A percentile compares a stretch with the other conserved stretches of the same genome.
These are phyloP conservation scores for Cossypha dichroa DNA, from an alignment of 2,797 vertebrate genomes.

Conservation along the genomic window DNA sequence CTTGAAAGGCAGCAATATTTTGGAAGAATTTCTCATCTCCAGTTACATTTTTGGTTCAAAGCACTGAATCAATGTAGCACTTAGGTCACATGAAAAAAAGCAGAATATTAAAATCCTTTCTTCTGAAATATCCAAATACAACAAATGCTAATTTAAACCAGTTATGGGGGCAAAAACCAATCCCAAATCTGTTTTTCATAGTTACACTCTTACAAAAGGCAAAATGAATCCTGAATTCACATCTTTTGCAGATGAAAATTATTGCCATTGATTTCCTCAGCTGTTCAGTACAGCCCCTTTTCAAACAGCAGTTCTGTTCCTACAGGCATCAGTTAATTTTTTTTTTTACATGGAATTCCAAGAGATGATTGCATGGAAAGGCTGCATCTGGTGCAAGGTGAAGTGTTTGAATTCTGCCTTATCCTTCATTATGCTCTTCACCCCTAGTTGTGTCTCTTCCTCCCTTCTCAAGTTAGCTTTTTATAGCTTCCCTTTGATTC, in stretches of 20 bases:
- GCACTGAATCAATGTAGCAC: background rate
- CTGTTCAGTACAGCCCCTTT: background rate
- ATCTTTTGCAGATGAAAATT: background rate
- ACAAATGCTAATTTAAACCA: background rate
- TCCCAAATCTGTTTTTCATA: background rate
- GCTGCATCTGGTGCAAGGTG: background rate
- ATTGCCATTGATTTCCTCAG: background rate
- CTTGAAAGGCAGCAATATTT: background rate
- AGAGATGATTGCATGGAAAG: background rate
- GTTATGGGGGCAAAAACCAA: fast-evolving
- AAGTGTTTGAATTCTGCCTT: background rate
- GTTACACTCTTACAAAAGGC: background rate
- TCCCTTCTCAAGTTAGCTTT: background rate
- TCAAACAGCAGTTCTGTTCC: background rate
- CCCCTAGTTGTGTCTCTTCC: too few species aligned
- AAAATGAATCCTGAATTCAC: background rate
- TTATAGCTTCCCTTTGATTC: background rate
- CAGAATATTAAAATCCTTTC: background rate
- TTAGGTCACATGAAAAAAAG: background rate
- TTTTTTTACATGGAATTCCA: background rate
- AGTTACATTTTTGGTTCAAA: background rate
- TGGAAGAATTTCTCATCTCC: background rate
- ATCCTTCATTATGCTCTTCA: background rate
- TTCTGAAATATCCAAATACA: background rate
- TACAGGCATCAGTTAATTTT: background rate